Base-by-base conservation (phyloP, 2,888 invertebrate species). In the Rhingia campestris region DNA sequence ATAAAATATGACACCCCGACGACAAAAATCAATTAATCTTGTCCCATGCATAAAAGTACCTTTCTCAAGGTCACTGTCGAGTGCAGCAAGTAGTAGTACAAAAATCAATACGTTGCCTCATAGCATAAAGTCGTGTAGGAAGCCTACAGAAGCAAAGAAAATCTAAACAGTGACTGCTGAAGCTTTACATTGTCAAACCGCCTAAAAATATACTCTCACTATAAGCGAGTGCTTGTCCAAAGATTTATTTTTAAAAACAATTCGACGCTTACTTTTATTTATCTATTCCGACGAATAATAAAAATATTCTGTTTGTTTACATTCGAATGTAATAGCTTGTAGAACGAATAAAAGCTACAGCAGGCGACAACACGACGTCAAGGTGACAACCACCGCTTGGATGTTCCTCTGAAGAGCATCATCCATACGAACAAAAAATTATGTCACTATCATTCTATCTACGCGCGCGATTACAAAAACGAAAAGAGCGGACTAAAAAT, bases 301-400 rank as follows among this genome's bases (percentile, higher is more conserved):
- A 51, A 64, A 30, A 64, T 30, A 64, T 6, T 12, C 2, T 3
- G 9, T 12, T 64, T 63, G 35, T 37, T 63, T 63, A 43, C 32
- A 43, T 6, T 6, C 3, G n/a, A 33, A 32, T 30, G 22, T 51
- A 30, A 49, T 32, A 61, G 58, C 49, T 67, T 53, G 9, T 49
- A 33, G 33, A 53, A 12, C 35, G n/a, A 53, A 63, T 37, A 30
- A 45, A 59, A 59, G 59, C 74, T 43, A 54, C 32, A 64, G 33
- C 37, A 9, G 61, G 54, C 76, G 61, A 54, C 43, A 51, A 10
- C 22, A 37, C 53, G 53, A 33, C 43, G 75, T 35, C 67, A 75
- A 59, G 61, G 64, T 69, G 66, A 63, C 67, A 67, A 69, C 67
- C 45, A 75, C 81, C 67, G 47, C 56, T 74, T 39, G 67, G 39